Evolutionary conservation across 2,113 vertebrate genomes (phyloP).

Genomic region (Sisor rabdophorus): DNA sequence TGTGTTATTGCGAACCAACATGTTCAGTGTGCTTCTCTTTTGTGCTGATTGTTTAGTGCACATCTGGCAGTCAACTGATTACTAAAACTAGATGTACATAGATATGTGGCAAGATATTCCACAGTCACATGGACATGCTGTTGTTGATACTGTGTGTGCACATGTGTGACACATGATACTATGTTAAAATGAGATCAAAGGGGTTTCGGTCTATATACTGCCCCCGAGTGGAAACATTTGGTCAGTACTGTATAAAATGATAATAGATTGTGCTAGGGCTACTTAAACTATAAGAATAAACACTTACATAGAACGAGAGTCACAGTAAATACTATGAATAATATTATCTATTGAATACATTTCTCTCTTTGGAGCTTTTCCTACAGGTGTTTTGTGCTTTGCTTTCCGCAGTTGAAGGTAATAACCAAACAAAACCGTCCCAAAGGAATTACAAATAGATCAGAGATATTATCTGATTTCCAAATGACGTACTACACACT

Average conservation of each 20-base stretch:
- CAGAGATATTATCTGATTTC: too few species aligned
- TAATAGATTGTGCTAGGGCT: constrained; percentile 16
- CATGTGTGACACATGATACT: constrained; percentile 23
- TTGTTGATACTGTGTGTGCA: constrained; percentile 31
- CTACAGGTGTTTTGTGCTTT: background rate
- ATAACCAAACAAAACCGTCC: too few species aligned
- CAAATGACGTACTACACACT: too few species aligned
- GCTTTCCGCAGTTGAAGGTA: background rate
- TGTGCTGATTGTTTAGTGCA: constrained; percentile 23
- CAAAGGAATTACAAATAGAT: too few species aligned
- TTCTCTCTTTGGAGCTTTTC: constrained; percentile 4
- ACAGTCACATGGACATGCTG: constrained; percentile 10
- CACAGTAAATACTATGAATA: constrained; percentile 16
- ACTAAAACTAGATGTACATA: constrained; percentile 24
- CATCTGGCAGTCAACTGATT: constrained; percentile 21
- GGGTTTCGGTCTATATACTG: constrained; percentile 22
- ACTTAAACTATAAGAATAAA: constrained; percentile 19
- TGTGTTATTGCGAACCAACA: constrained; percentile 35
- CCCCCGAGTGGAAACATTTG: constrained; percentile 34
- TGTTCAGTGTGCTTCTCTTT: constrained; percentile 8
- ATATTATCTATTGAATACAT: constrained; percentile 9
- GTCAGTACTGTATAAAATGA: constrained; percentile 13
- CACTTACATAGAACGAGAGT: constrained; percentile 22
- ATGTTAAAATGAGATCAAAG: constrained; percentile 13
- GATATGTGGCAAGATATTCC: background rate